Evolutionary conservation across 2,113 vertebrate genomes (phyloP), one percentile per base, ranked within the genome.

Genomic region (Terrapene triunguis): DNA sequence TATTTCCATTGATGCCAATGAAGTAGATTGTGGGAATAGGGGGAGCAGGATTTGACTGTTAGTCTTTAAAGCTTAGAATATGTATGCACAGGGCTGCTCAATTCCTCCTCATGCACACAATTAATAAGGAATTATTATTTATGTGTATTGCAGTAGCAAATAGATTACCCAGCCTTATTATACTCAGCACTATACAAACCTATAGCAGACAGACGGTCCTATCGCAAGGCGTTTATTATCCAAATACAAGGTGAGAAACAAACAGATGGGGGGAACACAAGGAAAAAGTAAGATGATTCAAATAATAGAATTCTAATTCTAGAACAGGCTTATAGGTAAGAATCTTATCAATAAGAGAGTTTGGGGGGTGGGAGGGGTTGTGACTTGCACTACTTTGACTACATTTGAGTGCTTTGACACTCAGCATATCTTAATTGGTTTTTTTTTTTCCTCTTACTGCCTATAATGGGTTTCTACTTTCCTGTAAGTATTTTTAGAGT

Each of bases 401-500:
- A 12, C 10, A 8, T 4, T 1, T 22, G 55, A 8, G 10, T 19
- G 38, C 22, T 87, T 9, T 24, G 72, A 50, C 25, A 44, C n/a
- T 11, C 4, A 3, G 35, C 35, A 19, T 24, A 84, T 1, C 47
- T 50, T 69, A 54, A 3, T 0, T 32, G 7, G 4, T 17, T 9
- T 22, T 54, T 62, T 57, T 42, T 72, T 8, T 5, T 11, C 54
- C 7, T 4, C 51, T 69, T 42, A 24, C 3, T 82, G 79, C 47
- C 82, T 54, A 29, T 29, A n/a, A 13, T 6, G 89, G 83, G 27
- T 14, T 17, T 12, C 12, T 47, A 79, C 57, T 87, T 47, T 9
- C 65, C 85, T 42, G 42, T 2, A 96, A 94, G 25, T 82, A 35
- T 48, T 88, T 54, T 76, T 44, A 84, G n/a, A 69, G 38, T 87